Evolutionary conservation across 1,140 invertebrate genomes (phyloP).

Genomic region (Carcinoscorpius rotundicauda): DNA sequence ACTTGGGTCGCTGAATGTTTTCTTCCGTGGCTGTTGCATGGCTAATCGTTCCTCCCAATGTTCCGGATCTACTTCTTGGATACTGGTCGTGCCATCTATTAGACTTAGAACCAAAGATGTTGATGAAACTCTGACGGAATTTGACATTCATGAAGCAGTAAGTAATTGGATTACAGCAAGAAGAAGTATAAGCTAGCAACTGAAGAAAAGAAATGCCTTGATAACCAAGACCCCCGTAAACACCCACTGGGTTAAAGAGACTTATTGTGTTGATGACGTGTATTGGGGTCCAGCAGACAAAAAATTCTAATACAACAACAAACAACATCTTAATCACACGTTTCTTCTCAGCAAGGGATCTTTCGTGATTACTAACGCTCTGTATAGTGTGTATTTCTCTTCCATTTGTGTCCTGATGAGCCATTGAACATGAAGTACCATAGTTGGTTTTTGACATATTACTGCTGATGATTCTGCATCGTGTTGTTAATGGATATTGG

Average conservation of each 20-base stretch:
- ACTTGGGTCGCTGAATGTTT: too few relatives aligned
- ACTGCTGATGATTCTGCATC: too few relatives aligned
- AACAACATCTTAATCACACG: slow-evolving; percentile 41
- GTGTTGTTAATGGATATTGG: too few relatives aligned
- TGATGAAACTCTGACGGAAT: slow-evolving; percentile 33
- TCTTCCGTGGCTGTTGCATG: too few relatives aligned
- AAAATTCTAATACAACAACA: slow-evolving; percentile 40
- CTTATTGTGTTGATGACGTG: slow-evolving; percentile 37
- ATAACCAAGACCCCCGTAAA: slow-evolving; percentile 19
- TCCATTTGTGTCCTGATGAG: too few relatives aligned
- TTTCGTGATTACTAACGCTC: background rate
- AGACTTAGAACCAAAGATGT: too few relatives aligned
- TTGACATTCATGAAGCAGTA: slow-evolving; percentile 43
- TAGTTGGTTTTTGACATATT: too few relatives aligned
- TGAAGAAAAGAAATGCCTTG: slow-evolving; percentile 35
- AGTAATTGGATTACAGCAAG: slow-evolving; percentile 41
- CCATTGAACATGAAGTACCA: too few relatives aligned
- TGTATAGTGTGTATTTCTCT: too few relatives aligned
- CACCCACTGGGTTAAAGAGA: slow-evolving; percentile 29
- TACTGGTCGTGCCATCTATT: too few relatives aligned
- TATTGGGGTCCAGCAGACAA: slow-evolving; percentile 42
- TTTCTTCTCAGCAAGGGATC: slow-evolving; percentile 28
- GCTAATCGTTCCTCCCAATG: too few relatives aligned
- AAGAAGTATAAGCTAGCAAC: slow-evolving; percentile 38
- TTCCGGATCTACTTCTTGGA: too few relatives aligned